Evolutionary conservation across 2,113 vertebrate species (phyloP).

Genomic region (Centrocercus urophasianus): DNA sequence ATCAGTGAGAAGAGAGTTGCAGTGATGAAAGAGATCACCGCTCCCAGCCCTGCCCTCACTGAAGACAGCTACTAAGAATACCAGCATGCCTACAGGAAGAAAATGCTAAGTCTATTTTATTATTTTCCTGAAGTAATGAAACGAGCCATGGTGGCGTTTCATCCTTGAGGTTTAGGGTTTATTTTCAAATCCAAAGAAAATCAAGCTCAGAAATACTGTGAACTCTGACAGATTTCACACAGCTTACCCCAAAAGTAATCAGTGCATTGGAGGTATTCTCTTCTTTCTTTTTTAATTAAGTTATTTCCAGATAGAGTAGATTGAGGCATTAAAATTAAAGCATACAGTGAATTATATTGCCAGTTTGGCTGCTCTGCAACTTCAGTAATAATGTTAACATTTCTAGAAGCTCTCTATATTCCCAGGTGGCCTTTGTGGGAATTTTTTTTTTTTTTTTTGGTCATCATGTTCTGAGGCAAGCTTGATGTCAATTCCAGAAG

Average conservation of each 20-base stretch:
- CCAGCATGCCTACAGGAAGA: accelerated
- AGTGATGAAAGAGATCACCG: not conserved
- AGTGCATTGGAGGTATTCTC: not conserved
- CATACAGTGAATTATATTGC: conserved; percentile 23
- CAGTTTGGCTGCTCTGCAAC: not conserved
- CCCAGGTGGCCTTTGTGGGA: not conserved
- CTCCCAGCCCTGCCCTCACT: not conserved
- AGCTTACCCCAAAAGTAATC: conserved; percentile 57
- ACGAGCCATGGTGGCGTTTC: not conserved
- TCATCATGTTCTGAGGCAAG: not conserved
- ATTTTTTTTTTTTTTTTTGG: not conserved
- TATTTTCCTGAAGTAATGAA: conserved; percentile 18
- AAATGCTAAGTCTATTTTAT: conserved; percentile 8
- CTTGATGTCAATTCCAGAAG: conserved; percentile 12
- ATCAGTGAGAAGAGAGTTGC: not conserved
- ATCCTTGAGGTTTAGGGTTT: conserved; percentile 47
- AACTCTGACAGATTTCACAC: conserved; percentile 35
- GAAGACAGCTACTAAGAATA: not conserved
- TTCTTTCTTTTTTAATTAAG: conserved; percentile 56
- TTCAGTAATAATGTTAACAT: conserved; percentile 9
- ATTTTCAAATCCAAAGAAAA: conserved; percentile 52
- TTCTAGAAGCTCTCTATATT: not conserved
- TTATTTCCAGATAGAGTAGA: conserved; percentile 27
- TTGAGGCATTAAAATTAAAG: conserved; percentile 24
- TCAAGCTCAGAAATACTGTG: conserved; percentile 2